Evolutionary conservation across 2,888 invertebrate species (phyloP), one percentile per base, ranked within the genome.

Genomic region (Empis livida): DNA sequence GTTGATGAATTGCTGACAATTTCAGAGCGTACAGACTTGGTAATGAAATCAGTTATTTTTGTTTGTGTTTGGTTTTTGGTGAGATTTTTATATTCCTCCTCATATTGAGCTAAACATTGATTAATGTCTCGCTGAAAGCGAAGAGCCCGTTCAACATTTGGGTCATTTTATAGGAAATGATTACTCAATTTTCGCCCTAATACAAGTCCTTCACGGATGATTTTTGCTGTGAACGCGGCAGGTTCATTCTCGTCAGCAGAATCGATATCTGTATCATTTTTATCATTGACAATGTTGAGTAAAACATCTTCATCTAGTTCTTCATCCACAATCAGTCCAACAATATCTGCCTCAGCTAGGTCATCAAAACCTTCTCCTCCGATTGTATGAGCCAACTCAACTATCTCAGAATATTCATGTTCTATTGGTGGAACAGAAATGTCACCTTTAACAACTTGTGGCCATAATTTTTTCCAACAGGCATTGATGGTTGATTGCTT

Each of bases 381-480:
- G 15, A 55, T 48, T 43, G 42, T 23, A 44, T 47, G 51, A 3
- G 51, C 48, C 48, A 54, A 31, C 30, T 50, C 44, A 39, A 46
- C 15, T 42, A 44, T 48, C 48, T 43, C 16, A 15, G 44, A 42
- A 38, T 46, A 43, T 44, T 42, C 35, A n/a, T 48, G 32, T 31
- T 47, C 31, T 35, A 42, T 23, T 43, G 45, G 44, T 50, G 37
- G 48, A 43, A 39, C 37, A 20, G 20, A 20, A 20, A 20, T 20
- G 20, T 20, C 20, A 20, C 20, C 3, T 43, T 55, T 56, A 39
- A 53, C 53, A 44, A 48, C 48, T 35, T 51, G 54, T 44, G 58
- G 54, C 53, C 56, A 59, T 40, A 56, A 38, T 42, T 49, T 46
- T 56, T 55, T 58, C 56, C 57, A 59, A 48, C 56, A 57, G 14